These are phyloP conservation scores for Tangara arthus DNA, from an alignment of 2,797 vertebrate genomes.

Conservation along the genomic window DNA sequence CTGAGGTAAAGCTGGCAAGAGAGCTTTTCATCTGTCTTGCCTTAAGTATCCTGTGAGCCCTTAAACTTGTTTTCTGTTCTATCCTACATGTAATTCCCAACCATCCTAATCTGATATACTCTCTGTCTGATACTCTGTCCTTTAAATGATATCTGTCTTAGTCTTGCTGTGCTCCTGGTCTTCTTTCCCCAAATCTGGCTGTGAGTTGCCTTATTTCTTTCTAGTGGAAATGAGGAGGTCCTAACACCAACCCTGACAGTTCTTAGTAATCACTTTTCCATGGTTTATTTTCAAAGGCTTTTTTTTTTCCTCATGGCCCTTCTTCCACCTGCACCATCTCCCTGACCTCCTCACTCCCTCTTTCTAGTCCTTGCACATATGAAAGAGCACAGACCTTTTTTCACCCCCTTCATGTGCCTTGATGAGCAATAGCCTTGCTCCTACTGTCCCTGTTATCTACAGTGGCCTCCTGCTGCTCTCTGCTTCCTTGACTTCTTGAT, in stretches of 20 bases:
- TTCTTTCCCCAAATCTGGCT: not conserved
- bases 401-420: not conserved
- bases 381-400: slow-evolving; percentile 33
- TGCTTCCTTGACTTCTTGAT: slow-evolving; percentile 44
- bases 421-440: slow-evolving; percentile 11
- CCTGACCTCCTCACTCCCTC: not conserved
- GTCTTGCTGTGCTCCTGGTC: not conserved
- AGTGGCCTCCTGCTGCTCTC: slow-evolving; percentile 22
- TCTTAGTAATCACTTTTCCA: slow-evolving; percentile 7
- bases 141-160: not conserved
- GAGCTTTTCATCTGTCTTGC: not conserved
- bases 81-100: not conserved
- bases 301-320: not conserved
- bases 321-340: slow-evolving; percentile 10
- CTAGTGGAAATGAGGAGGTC: slow-evolving; percentile 1
- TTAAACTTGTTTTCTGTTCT: not conserved
- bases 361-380: slow-evolving; percentile 19
- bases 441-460: slow-evolving; percentile 44
- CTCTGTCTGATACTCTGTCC: not conserved
- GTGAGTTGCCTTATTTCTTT: not conserved
- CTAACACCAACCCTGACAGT: not conserved
- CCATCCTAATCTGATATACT: not conserved
- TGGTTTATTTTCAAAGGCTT: slow-evolving; percentile 30
- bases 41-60: not conserved
- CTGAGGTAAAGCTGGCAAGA: not conserved